phyloP scores from a whole-genome alignment of 2,797 vertebrate species.

The Pogoniulus pusillus region DNA sequence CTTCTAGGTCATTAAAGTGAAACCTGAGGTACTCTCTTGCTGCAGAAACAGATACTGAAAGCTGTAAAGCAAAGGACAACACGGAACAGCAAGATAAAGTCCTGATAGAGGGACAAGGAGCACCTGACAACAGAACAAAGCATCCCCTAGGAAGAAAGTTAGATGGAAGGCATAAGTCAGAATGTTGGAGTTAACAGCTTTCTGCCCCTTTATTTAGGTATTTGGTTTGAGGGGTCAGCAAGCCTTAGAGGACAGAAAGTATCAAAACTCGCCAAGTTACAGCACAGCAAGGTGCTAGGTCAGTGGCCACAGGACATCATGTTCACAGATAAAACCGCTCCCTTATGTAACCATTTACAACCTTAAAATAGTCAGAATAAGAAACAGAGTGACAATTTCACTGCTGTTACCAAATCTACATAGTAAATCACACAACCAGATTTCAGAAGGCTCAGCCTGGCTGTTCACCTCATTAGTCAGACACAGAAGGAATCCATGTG shows the following conservation, averaged over 20 bases:
- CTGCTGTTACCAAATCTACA: too few relatives aligned
- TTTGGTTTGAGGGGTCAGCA: not conserved
- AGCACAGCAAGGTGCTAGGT: too few relatives aligned
- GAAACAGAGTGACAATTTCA: too few relatives aligned
- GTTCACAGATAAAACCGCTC: too few relatives aligned
- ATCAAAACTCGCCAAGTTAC: not conserved
- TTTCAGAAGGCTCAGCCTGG: not conserved
- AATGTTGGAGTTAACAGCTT: not conserved
- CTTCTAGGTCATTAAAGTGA: not conserved
- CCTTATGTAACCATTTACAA: too few relatives aligned
- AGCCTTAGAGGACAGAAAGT: not conserved
- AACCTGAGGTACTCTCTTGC: not conserved
- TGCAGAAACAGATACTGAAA: not conserved
- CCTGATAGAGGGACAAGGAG: not conserved
- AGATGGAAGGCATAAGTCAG: not conserved
- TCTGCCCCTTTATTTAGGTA: not conserved
- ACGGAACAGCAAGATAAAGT: not conserved
- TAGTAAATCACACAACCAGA: too few relatives aligned
- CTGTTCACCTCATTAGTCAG: not conserved
- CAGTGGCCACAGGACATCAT: too few relatives aligned
- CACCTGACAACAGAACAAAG: not conserved
- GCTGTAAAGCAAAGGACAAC: not conserved
- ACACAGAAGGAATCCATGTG: not conserved
- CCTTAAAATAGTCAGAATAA: too few relatives aligned
- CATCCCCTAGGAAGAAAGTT: not conserved